Base-by-base conservation (phyloP, 2,797 vertebrate species). In the Pipistrellus pygmaeus region DNA sequence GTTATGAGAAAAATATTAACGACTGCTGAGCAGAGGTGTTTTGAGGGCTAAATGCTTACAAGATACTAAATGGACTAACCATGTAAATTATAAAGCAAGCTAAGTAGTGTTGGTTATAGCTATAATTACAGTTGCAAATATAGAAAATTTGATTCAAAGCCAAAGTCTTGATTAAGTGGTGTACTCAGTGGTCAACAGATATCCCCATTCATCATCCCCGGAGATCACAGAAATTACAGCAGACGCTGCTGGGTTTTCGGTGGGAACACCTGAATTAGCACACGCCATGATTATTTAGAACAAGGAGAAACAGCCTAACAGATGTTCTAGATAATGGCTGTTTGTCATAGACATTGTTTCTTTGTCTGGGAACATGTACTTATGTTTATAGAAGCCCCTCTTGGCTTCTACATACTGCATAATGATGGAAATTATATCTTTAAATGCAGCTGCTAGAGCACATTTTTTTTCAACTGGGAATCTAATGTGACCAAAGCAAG, bases 41-140 rank as follows among this genome's bases (percentile, higher is more conserved):
- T 76, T 80, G 68, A 94, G 69, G 71, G 94, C 93, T 89, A 97
- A 97, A 94, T 87, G 76, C 77, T 93, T 83, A 57, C 38, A 72
- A 93, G 51, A 66, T 3, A 2, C 55, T 89, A 72, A 88, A 84
- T 81, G 62, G 38, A 88, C 85, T 95, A 94, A 75, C 93, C 90
- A 21, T 68, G 62, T 85, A 91, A 97, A 95, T 96, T 96, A 93
- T 53, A 93, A 97, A 95, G 86, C 92, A 85, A 82, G 77, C 72
- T 96, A 85, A 96, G 83, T 95, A 95, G 41, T 72, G n/a, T 81
- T 93, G 88, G 53, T 91, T 95, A 95, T 73, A 95, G 76, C 94
- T 96, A 92, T 95, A 95, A 96, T 95, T 94, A 94, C 35, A 83
- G 89, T 87, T 93, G 93, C 95, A 95, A 97, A 95, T 96, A 96